Percentiles rank a stretch among this genome's conserved stretches.
Conservation (phyloP, 1,140 invertebrate genomes). For the Drosophila saltans region DNA sequence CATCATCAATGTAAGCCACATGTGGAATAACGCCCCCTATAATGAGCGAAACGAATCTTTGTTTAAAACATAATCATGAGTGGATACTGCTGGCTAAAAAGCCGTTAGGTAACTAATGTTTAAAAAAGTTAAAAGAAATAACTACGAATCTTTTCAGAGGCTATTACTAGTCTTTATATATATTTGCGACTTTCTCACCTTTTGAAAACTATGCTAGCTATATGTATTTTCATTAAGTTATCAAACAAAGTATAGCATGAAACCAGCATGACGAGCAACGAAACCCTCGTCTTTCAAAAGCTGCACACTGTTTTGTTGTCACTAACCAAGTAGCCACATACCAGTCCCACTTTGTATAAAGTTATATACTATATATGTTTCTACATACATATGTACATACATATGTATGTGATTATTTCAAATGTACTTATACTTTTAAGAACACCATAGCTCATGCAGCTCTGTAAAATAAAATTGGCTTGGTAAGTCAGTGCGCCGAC, state of each 20-base stretch:
- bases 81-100: not conserved
- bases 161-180: too few species aligned
- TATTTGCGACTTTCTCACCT: too few species aligned
- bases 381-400: not conserved
- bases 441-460: not conserved
- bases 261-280: slow-evolving; percentile 78
- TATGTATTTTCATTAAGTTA: not conserved
- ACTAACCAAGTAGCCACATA: slow-evolving; percentile 54
- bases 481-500: too few species aligned
- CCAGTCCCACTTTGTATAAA: not conserved
- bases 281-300: slow-evolving; percentile 47
- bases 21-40: slow-evolving; percentile 66
- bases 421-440: slow-evolving; percentile 31
- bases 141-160: too few species aligned
- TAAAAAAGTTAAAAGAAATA: not conserved
- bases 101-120: slow-evolving; percentile 2
- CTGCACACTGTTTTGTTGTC: slow-evolving; percentile 46
- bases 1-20: slow-evolving; percentile 56
- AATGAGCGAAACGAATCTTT: slow-evolving; percentile 58
- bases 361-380: slow-evolving; percentile 1
- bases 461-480: slow-evolving; percentile 46
- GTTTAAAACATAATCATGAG: slow-evolving; percentile 1
- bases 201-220: too few species aligned
- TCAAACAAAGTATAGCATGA: slow-evolving; percentile 62
- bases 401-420: not conserved